Evolutionary conservation across 1,140 invertebrate genomes (phyloP), one percentile per base, ranked within the genome.

Genomic region (Drosophila erecta): DNA sequence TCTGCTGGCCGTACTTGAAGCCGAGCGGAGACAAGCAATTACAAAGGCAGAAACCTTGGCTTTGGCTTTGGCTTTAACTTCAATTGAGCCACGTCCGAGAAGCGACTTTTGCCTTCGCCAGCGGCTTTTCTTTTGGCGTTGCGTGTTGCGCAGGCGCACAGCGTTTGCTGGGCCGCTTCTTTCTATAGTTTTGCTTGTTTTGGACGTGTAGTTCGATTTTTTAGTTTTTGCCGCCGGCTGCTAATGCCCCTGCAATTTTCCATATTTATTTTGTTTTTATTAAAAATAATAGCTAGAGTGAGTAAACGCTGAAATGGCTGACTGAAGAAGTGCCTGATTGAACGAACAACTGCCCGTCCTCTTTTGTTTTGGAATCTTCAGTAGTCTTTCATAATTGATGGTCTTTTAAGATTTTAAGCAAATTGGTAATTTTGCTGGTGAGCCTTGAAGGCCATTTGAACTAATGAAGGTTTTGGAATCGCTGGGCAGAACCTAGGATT

Each of bases 211-310:
- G 15, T 27, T 65, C 41, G 22, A 20, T 61, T 73, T 72, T 58
- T 17, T 33, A 24, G 5, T 57, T 15, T 60, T 8, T 37, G 47
- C 70, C 69, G 43, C 37, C 40, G 69, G 57, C 70, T 47, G 56
- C 50, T 61, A 54, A 61, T 61, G 70, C 30, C 67, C 60, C 57
- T 72, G 55, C 67, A 74, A 72, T 74, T 72, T 72, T 70, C 72
- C 58, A 62, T 73, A 54, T 73, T 73, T 74, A 73, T 64, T 75
- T 75, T 74, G 59, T 51, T 74, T 74, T 75, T 75, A 75, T 74
- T 75, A 59, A 75, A 75, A 75, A 75, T 64, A 74, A 55, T 74
- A 44, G 57, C 57, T 38, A 35, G 35, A 40, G 15, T 53, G 58
- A 64, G 49, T 62, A 51, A 64, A 47, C 35, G 58, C 37, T 17